Evolutionary conservation across 2,113 vertebrate species (phyloP).

Genomic region (Apaloderma vittatum): DNA sequence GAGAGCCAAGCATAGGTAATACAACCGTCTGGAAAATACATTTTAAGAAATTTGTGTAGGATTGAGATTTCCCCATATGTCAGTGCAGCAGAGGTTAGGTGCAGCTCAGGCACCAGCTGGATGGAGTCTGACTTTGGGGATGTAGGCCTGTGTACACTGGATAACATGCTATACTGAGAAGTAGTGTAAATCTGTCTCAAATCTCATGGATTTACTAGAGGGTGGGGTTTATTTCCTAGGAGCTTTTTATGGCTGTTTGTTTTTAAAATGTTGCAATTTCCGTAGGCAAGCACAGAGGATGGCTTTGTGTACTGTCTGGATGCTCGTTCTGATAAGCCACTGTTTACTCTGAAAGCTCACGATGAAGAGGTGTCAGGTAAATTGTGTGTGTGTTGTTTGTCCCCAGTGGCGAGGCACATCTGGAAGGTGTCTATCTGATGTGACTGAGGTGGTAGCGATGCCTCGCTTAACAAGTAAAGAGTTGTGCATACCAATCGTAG

Average conservation of each 20-base stretch:
- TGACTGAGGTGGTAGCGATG: not conserved
- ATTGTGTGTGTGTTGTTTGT: not conserved
- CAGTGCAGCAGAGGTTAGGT: not conserved
- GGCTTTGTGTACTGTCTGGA: slow-evolving; percentile 97
- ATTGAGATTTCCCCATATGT: not conserved
- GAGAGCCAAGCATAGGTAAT: not conserved
- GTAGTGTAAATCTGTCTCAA: not conserved
- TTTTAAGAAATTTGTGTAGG: not conserved
- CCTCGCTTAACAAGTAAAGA: not conserved
- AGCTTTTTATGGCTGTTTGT: not conserved
- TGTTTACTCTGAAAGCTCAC: slow-evolving; percentile 94
- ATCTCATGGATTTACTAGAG: not conserved
- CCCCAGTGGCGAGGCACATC: not conserved
- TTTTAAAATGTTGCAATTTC: not conserved
- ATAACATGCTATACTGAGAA: not conserved
- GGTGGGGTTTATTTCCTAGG: not conserved
- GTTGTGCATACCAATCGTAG: not conserved
- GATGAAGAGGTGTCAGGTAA: slow-evolving; percentile 94
- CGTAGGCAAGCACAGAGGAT: slow-evolving; percentile 94
- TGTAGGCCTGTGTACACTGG: not conserved
- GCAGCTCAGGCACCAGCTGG: not conserved
- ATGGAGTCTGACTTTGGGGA: not conserved
- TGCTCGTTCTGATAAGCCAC: slow-evolving; percentile 92
- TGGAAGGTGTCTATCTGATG: not conserved
- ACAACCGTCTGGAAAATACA: not conserved